A percentile compares a stretch with the other conserved stretches of the same genome.
phyloP scores from a whole-genome alignment of 2,888 invertebrate species.

The Pterobdella sp. region DNA sequence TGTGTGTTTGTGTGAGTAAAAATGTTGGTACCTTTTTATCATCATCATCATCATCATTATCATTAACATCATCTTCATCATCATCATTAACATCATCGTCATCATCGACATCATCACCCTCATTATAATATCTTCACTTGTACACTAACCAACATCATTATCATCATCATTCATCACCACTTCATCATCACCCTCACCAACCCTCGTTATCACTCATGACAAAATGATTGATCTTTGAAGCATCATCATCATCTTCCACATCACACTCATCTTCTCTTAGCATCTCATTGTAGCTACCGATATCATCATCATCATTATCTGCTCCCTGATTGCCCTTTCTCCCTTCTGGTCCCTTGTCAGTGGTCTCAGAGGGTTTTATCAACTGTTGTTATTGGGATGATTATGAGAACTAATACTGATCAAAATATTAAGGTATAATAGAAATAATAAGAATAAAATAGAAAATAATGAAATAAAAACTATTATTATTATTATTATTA shows the following conservation, averaged over 20 bases:
- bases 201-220: constrained; percentile 19
- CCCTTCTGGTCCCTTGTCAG: not conserved
- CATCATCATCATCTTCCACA: constrained; percentile 23
- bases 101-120: constrained; percentile 8
- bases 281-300: constrained; percentile 24
- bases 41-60: constrained; percentile 8
- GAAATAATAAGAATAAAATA: too few relatives aligned
- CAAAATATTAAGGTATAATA: too few relatives aligned
- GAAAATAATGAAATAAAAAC: too few relatives aligned
- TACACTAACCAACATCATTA: not conserved
- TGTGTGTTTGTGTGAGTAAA: too few relatives aligned
- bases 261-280: constrained; percentile 19
- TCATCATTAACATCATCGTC: constrained; percentile 3
- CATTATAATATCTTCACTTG: not conserved
- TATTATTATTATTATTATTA: constrained; percentile 24
- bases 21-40: too few relatives aligned
- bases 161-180: constrained; percentile 4
- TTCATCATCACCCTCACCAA: not conserved
- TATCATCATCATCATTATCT: constrained; percentile 27
- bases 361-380: too few relatives aligned
- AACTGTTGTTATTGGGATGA: too few relatives aligned
- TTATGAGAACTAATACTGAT: too few relatives aligned
- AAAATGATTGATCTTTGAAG: constrained; percentile 25
- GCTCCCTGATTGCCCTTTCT: not conserved
- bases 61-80: constrained; percentile 10